phyloP scores from a whole-genome alignment of 2,797 vertebrate genomes.

The Hippoglossus hippoglossus region DNA sequence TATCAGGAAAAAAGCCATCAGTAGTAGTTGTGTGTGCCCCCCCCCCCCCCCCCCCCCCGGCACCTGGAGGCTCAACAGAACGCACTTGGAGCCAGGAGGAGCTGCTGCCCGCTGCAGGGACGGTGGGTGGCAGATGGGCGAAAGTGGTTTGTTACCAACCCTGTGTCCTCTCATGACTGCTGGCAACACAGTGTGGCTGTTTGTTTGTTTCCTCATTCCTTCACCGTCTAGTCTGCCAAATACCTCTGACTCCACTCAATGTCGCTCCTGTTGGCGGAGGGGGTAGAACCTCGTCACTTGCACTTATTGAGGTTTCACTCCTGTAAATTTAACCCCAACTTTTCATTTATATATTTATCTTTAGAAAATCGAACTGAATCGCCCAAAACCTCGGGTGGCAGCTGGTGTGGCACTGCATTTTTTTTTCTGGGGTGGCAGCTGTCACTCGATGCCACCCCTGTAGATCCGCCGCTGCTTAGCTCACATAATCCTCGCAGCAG shows the following conservation, averaged over 20 bases:
- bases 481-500: conserved; percentile 64
- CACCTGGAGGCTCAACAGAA: not conserved
- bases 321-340: not conserved
- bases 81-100: not conserved
- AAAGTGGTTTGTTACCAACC: not conserved
- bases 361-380: no score
- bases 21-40: not conserved
- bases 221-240: not conserved
- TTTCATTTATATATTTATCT: not conserved
- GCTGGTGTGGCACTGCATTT: not conserved
- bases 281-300: not conserved
- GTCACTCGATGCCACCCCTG: not conserved
- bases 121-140: not conserved
- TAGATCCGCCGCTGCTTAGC: conserved; percentile 43
- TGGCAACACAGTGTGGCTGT: not conserved
- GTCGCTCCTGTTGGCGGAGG: not conserved
- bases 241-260: no score
- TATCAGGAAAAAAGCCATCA: no score
- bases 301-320: not conserved
- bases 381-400: not conserved
- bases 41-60: not conserved
- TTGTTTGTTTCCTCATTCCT: conserved; percentile 1
- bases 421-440: not conserved
- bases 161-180: not conserved
- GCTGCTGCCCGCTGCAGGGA: not conserved